A percentile compares a stretch with the other conserved stretches of the same genome.
These are phyloP conservation scores for Lichenostomus cassidix DNA, from an alignment of 2,113 vertebrate species.

Conservation along the genomic window DNA sequence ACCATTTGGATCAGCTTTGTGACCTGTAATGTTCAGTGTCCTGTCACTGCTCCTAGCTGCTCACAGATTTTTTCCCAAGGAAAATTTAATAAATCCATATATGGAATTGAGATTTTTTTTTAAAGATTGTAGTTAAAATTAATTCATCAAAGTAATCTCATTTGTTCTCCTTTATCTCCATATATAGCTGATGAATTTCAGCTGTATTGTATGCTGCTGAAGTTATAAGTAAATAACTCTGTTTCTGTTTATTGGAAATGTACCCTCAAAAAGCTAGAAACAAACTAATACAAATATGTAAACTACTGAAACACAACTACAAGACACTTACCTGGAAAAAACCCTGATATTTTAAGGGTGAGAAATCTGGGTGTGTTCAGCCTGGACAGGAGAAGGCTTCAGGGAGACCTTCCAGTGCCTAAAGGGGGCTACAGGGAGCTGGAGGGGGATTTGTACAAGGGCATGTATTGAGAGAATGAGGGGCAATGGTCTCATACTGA, in stretches of 20 bases:
- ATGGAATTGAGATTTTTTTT: neutral
- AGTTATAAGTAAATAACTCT: neutral
- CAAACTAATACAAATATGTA: neutral
- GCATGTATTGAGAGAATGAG: neutral
- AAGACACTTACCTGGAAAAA: neutral
- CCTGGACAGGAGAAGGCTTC: neutral
- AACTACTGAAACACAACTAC: neutral
- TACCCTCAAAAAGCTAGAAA: neutral
- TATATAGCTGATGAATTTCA: neutral
- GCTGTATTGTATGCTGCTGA: neutral
- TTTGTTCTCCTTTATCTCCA: neutral
- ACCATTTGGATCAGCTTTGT: neutral
- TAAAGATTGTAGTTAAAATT: neutral
- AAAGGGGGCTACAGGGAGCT: neutral
- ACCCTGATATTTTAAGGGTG: neutral
- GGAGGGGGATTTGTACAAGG: neutral
- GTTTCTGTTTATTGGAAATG: neutral
- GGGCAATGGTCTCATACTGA: neutral
- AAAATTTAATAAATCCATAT: neutral
- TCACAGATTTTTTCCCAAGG: neutral
- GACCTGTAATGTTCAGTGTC: neutral
- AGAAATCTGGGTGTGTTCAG: neutral
- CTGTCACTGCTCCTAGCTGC: neutral
- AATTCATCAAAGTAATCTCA: neutral
- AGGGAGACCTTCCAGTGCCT: neutral